Evolutionary conservation across 2,113 vertebrate genomes (phyloP), one percentile per base, ranked within the genome.

Genomic region (Perca schrenkii): DNA sequence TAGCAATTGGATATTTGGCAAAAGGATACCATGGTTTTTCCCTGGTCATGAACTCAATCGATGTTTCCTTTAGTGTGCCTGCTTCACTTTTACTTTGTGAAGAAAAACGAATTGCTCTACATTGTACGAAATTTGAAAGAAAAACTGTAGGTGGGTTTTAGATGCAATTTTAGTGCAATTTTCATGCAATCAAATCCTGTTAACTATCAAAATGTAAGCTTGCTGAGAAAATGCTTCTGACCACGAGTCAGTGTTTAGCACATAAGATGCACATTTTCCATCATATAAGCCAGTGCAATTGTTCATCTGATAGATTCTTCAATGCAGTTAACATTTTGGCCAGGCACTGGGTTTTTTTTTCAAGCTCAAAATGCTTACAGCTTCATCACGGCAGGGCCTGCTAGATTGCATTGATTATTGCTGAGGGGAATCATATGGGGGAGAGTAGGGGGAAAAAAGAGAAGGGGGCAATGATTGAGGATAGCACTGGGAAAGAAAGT

Each of bases 401-500:
- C 3, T 57, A n/a, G 67, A 85, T 49, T 43, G 0, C 52, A 84
- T 67, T 72, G 88, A 88, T 89, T 72, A 69, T 75, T 56, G 65
- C 79, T 81, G 69, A 76, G 57, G 28, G 54, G 46, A 77, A 46
- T 17, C 49, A 54, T 75, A 78, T 19, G 28, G 25, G 75, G 70
- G 67, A 71, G 4, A 63, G n/a, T 19, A 54, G 53, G 25, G 31
- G 4, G 1, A 21, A 17, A 21, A 40, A 65, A 58, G 47, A 36
- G 17, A 69, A 49, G 17, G 25, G 8, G 34, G 54, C 1, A 65
- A 73, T 31, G 8, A 47, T 36, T 12, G 73, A 74, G 17, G 31
- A 61, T 25, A 80, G 63, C 31, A 31, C 46, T 36, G 8, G 22
- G 75, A 73, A 75, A 74, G 71, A 77, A 74, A 77, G 70, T 47